These are phyloP conservation scores for Hyposoter dolosus DNA, from an alignment of 2,888 invertebrate genomes.

Conservation along the genomic window DNA sequence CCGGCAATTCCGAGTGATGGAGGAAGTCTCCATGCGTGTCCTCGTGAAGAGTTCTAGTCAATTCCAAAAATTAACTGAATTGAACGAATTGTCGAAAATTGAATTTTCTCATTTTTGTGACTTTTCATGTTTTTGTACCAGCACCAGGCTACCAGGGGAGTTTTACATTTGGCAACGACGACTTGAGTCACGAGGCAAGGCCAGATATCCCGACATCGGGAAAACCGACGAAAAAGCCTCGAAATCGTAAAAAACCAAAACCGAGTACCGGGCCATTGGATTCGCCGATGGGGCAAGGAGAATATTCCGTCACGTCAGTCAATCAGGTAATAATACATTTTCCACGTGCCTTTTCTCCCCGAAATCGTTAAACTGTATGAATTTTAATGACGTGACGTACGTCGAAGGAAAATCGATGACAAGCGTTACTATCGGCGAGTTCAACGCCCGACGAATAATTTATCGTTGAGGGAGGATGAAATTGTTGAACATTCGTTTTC, in stretches of 20 bases:
- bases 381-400: neutral
- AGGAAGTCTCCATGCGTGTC: no score
- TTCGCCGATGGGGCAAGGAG: slow-evolving; percentile 79
- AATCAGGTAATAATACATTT: slow-evolving; percentile 78
- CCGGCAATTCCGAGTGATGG: no score
- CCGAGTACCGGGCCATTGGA: slow-evolving; percentile 77
- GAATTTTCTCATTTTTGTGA: neutral
- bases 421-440: slow-evolving; percentile 10
- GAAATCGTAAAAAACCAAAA: slow-evolving; percentile 76
- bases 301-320: slow-evolving; percentile 81
- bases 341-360: neutral
- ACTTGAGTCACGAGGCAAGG: slow-evolving; percentile 79
- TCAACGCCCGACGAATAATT: slow-evolving; percentile 5
- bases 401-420: slow-evolving; percentile 15
- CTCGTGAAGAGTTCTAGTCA: no score
- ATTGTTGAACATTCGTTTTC: neutral
- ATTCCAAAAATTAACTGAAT: neutral
- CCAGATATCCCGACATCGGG: slow-evolving; percentile 75
- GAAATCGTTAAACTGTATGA: neutral
- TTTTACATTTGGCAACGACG: slow-evolving; percentile 79
- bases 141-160: slow-evolving; percentile 76
- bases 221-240: slow-evolving; percentile 80
- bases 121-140: slow-evolving; percentile 52
- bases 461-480: neutral
- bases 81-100: neutral